Base-by-base conservation (phyloP, 2,888 invertebrate species). In the Patella ulyssiponensis region DNA sequence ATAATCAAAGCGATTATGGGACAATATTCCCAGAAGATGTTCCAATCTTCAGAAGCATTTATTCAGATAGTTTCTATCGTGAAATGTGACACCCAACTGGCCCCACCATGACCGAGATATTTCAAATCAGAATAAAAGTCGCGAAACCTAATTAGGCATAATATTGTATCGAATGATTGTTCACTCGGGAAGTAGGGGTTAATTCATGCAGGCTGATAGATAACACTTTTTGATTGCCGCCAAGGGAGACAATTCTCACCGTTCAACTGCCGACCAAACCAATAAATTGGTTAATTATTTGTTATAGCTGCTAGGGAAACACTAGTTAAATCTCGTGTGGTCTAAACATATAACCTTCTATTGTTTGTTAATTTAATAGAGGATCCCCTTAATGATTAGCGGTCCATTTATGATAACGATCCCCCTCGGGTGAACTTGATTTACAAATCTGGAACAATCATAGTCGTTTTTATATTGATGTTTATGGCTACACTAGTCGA, bases 71-170 rank as follows among this genome's bases (percentile, higher is more conserved):
- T 23, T 64, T 23, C 23, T 12, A 64, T 64, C 44, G 64, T 64
- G 23, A 64, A 64, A 64, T 64, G 23, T 64, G 23, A 64, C 64
- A 64, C 64, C 23, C 11, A 64, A 64, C 14, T 64, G 64, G 64
- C 64, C 64, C 64, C 64, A 64, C 64, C 23, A 64, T 64, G 64
- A 64, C 64, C 64, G 64, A 23, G 20, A 64, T 64, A 64, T 23
- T 64, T 64, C 64, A 64, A 23, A 64, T 20, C 23, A 14, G 64
- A 64, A 64, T 64, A 20, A 64, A 64, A 64, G 23, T 64, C 64
- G 23, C 23, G 64, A 64, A 64, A 64, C 20, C 20, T 64, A 64
- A 64, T 64, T 64, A 64, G 20, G 11, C 20, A 64, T 64, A 23
- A 64, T 23, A 64, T 20, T 64, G 64, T 64, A 64, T 64, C 11